These are phyloP conservation scores for Ditylenchus weischeri DNA, from an alignment of 2,888 invertebrate genomes.

Conservation along the genomic window DNA sequence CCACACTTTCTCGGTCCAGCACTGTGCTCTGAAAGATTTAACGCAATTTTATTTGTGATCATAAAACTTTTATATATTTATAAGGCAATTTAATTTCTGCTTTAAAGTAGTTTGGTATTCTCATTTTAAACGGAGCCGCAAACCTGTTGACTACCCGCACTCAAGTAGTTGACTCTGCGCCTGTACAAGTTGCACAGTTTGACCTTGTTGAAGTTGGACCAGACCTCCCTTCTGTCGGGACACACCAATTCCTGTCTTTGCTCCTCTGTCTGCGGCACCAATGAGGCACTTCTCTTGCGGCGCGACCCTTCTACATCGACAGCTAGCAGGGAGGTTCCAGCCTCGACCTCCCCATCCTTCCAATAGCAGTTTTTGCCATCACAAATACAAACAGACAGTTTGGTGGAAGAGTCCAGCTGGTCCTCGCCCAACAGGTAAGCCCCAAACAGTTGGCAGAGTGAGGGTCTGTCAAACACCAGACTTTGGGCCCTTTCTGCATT, in stretches of 20 bases:
- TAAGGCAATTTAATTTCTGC: too few relatives aligned
- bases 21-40: conserved; percentile 52
- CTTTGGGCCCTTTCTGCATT: neutral
- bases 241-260: conserved; percentile 15
- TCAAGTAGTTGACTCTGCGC: conserved; percentile 40
- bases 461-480: neutral
- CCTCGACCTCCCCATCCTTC: too few relatives aligned
- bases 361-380: too few relatives aligned
- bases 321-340: too few relatives aligned
- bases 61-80: too few relatives aligned
- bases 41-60: neutral
- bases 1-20: conserved; percentile 44
- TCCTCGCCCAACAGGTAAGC: neutral
- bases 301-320: neutral
- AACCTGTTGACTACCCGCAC: conserved; percentile 31
- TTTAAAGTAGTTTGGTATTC: too few relatives aligned
- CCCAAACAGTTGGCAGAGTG: neutral
- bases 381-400: too few relatives aligned
- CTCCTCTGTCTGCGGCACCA: conserved; percentile 28
- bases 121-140: too few relatives aligned
- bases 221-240: conserved; percentile 29
- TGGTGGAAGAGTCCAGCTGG: neutral
- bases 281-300: conserved; percentile 35
- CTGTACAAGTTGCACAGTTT: conserved; percentile 24
- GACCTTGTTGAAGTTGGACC: conserved; percentile 31